phyloP scores from a whole-genome alignment of 2,888 invertebrate genomes.

The Dicroscelio sp. region DNA sequence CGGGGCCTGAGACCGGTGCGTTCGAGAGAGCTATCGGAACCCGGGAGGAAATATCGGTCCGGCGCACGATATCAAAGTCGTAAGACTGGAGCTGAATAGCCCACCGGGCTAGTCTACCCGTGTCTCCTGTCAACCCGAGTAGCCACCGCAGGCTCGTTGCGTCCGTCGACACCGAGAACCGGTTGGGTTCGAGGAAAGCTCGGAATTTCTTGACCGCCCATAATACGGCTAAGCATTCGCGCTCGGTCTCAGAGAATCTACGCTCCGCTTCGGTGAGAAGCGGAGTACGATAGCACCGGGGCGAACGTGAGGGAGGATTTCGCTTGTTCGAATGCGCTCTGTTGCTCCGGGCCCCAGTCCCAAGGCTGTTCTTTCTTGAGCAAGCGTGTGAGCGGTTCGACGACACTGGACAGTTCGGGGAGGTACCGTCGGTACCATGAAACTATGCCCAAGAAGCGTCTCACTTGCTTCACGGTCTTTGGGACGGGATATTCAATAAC shows the following conservation, averaged over 20 bases:
- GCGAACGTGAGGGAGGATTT: not conserved
- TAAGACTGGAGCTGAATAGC: not conserved
- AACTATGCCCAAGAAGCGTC: not conserved
- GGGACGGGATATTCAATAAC: slow-evolving; percentile 26
- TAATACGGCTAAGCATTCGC: not conserved
- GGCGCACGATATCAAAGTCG: not conserved
- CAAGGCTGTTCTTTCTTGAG: not conserved
- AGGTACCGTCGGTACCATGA: not conserved
- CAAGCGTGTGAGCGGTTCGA: not conserved
- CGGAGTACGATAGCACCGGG: too few relatives aligned
- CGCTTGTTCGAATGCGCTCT: not conserved
- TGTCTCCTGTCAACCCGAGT: not conserved
- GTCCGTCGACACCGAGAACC: not conserved
- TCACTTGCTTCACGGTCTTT: slow-evolving; percentile 37
- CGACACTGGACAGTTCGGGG: not conserved
- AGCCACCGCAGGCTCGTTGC: not conserved
- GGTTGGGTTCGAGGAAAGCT: not conserved
- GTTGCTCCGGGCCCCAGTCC: not conserved
- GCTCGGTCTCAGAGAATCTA: not conserved
- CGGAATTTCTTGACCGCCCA: not conserved
- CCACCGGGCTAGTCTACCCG: not conserved
- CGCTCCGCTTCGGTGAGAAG: not conserved
- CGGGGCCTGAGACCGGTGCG: not conserved
- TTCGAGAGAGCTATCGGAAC: not conserved
- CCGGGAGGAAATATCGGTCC: not conserved